These are phyloP conservation scores for Microctonus brassicae DNA, from an alignment of 2,888 invertebrate genomes.

Conservation along the genomic window DNA sequence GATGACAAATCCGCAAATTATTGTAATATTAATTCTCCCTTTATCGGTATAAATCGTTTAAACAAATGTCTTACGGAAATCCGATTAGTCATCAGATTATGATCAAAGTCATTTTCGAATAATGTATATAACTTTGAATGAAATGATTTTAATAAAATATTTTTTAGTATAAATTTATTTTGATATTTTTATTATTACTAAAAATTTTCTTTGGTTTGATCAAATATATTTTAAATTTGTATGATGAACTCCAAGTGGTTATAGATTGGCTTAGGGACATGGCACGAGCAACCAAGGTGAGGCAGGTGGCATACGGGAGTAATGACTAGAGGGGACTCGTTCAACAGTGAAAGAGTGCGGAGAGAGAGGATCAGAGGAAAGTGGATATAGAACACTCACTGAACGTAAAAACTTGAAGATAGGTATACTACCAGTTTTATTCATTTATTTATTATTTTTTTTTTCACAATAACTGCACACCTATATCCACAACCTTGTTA, in stretches of 20 bases:
- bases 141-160: no score
- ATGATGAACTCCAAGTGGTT: not conserved
- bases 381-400: not conserved
- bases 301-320: slow-evolving; percentile 37
- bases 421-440: slow-evolving; percentile 30
- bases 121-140: no score
- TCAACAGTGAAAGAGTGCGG: not conserved
- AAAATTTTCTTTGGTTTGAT: not conserved
- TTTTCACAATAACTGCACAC: slow-evolving; percentile 9
- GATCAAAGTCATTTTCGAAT: not conserved
- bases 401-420: slow-evolving; percentile 24
- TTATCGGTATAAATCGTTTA: not conserved
- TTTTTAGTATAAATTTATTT: not conserved
- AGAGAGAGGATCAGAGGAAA: not conserved
- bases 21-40: not conserved
- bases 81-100: not conserved
- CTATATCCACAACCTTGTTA: slow-evolving; percentile 15
- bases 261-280: slow-evolving; percentile 12
- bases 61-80: not conserved
- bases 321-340: slow-evolving; percentile 19
- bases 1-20: not conserved
- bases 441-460: no score
- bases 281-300: slow-evolving; percentile 11
- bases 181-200: no score
- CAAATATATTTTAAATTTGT: not conserved